Evolutionary conservation across 2,888 invertebrate species (phyloP), one percentile per base, ranked within the genome.

Genomic region (Hirtodrosophila cameraria): DNA sequence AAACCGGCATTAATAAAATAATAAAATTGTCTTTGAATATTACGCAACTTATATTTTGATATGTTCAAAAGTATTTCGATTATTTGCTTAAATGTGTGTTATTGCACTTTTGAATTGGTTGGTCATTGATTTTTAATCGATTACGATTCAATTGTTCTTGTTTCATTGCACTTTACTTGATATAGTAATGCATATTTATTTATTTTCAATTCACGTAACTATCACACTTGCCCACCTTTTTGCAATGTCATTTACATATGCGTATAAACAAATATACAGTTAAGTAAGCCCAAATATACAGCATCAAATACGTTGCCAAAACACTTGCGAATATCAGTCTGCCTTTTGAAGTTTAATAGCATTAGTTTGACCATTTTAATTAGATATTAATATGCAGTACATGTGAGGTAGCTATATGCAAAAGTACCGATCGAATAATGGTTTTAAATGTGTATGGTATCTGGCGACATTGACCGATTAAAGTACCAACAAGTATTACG

Each of bases 401-500:
- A 42, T 46, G 67, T 61, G 33, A 33, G 46, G 20, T 18, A 50
- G 46, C 16, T 28, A 39, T 39, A 42, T 31, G 41, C 18, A 20
- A 2, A 53, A 35, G 16, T 30, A 58, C 38, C 23, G 28, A n/a
- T n/a, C n/a, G n/a, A n/a, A n/a, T 31, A 43, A 16, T 20, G 42
- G 27, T 16, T 31, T 52, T 30, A 43, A 38, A 55, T 13, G 54
- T 46, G 35, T 62, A 23, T 48, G 42, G 46, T 43, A 57, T 48
- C 38, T 36, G 13, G 16, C 60, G 79, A 48, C 79, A 81, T 84
- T 84, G 84, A 77, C 79, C 84, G 58, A 67, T 43, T 69, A 81
- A 80, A 59, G 25, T 11, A 16, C 5, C 2, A 30, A 31, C 23
- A 39, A 25, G 13, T 11, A 15, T 67, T 68, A 36, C 35, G 62